Base-by-base conservation (phyloP, 2,797 vertebrate genomes). In the Falco rusticolus region DNA sequence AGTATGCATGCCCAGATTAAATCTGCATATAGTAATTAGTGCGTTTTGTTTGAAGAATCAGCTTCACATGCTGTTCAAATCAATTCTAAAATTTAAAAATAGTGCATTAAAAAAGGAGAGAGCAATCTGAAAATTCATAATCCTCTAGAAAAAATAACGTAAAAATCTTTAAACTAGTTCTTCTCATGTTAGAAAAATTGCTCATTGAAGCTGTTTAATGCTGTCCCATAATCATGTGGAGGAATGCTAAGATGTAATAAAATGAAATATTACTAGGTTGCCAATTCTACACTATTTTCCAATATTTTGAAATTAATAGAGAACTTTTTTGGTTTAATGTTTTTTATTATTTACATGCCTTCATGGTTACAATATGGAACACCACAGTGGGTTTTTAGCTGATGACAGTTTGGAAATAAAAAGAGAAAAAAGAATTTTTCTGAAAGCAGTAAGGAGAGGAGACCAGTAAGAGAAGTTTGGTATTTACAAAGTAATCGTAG, bases 361-460 rank as follows among this genome's bases (percentile, higher is more conserved):
- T 76, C 59, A 37, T 1, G 9, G n/a, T 64, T 53, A 37, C 39
- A 34, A 1, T 15, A 21, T 8, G 33, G 18, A 51, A 48, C n/a
- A 39, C 22, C 29, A 4, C 2, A 51, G n/a, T 39, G 70, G n/a
- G 37, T 18, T 57, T 63, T 25, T 13, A 51, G 71, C 50, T 31
- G 14, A 51, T 45, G 37, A 31, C 69, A 51, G 45, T 45, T 45
- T 53, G 29, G 51, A 47, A 50, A 13, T 18, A 33, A 43, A 12
- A 31, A 53, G 14, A 19, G 33, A 45, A 16, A 33, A 12, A 31
- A 53, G 18, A 19, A 28, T 1, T 5, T 6, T 48, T 84, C 41
- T 31, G 12, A 41, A 85, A 51, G 13, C 1, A 0, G 0, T 21
- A 16, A 26, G 48, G 50, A 37, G 37, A 51, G 11, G 48, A 50